Evolutionary conservation across 37 sponge, comb jelly and placozoan genomes (phyloP).

Genomic region (Agelas oroides): DNA sequence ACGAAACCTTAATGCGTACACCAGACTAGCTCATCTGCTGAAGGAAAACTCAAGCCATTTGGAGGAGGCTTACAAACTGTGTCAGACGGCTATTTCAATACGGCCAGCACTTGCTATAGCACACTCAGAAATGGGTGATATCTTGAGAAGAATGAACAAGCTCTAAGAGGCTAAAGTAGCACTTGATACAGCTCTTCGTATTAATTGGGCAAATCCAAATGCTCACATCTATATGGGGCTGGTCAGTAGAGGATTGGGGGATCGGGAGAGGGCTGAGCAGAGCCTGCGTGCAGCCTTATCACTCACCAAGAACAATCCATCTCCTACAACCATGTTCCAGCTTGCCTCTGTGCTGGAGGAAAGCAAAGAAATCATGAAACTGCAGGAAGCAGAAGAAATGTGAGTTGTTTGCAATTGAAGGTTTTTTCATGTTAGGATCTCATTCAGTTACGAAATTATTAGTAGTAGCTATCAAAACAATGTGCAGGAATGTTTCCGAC

Average conservation of each 20-base stretch:
- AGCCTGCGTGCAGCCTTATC: slow-evolving; percentile 18
- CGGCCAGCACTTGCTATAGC: slow-evolving; percentile 53
- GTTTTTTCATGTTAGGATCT: too few species aligned
- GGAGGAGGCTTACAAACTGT: slow-evolving; percentile 70
- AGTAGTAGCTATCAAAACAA: too few species aligned
- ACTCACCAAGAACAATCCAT: background rate
- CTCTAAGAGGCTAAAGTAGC: slow-evolving; percentile 16
- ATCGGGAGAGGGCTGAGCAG: slow-evolving; percentile 4
- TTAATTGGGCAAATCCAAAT: slow-evolving; percentile 7
- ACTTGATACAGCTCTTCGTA: background rate
- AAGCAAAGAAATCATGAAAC: background rate
- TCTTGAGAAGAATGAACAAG: slow-evolving; percentile 52
- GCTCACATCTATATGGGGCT: slow-evolving; percentile 24
- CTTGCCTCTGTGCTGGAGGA: background rate
- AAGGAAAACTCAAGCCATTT: slow-evolving; percentile 39
- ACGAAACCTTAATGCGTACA: slow-evolving; percentile 73
- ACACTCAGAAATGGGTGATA: slow-evolving; percentile 56
- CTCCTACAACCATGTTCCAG: background rate
- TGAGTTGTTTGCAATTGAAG: too few species aligned
- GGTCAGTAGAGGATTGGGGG: background rate
- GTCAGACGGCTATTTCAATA: slow-evolving; percentile 53
- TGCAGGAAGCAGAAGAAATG: slow-evolving; percentile 10
- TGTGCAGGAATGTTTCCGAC: too few species aligned
- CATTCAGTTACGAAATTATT: background rate
- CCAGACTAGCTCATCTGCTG: slow-evolving; percentile 73